phyloP scores from a whole-genome alignment of 1,140 invertebrate species.

The Gryon sp. region DNA sequence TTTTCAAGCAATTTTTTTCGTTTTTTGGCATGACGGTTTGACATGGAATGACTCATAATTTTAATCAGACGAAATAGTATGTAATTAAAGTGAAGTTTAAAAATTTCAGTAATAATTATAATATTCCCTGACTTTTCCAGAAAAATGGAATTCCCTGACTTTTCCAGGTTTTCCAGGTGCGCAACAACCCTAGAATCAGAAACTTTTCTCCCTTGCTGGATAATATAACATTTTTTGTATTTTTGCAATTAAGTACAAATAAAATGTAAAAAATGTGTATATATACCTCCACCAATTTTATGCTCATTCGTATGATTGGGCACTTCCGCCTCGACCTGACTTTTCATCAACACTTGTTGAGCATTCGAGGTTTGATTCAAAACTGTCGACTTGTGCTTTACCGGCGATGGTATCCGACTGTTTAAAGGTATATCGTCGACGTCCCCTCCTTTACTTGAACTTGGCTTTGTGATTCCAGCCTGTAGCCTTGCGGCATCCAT shows the following conservation, averaged over 20 bases:
- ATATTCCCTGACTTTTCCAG: no score
- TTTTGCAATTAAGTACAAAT: no score
- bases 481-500: slow-evolving; percentile 67
- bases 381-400: slow-evolving; percentile 73
- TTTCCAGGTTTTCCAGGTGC: no score
- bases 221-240: slow-evolving; percentile 44
- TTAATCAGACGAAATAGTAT: no score
- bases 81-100: no score
- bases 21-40: no score
- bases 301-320: slow-evolving; percentile 77
- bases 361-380: slow-evolving; percentile 71
- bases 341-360: slow-evolving; percentile 70
- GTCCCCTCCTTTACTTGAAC: slow-evolving; percentile 74
- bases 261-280: background rate
- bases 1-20: no score
- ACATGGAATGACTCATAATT: no score
- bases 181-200: no score
- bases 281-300: slow-evolving; percentile 78
- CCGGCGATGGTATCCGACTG: slow-evolving; percentile 78
- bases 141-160: no score
- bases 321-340: slow-evolving; percentile 71
- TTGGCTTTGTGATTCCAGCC: slow-evolving; percentile 65
- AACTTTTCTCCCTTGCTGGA: no score
- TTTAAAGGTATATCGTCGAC: slow-evolving; percentile 78
- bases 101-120: no score